These are phyloP conservation scores for Acanthosepion esculentum DNA, from an alignment of 2,888 invertebrate genomes.

Conservation along the genomic window DNA sequence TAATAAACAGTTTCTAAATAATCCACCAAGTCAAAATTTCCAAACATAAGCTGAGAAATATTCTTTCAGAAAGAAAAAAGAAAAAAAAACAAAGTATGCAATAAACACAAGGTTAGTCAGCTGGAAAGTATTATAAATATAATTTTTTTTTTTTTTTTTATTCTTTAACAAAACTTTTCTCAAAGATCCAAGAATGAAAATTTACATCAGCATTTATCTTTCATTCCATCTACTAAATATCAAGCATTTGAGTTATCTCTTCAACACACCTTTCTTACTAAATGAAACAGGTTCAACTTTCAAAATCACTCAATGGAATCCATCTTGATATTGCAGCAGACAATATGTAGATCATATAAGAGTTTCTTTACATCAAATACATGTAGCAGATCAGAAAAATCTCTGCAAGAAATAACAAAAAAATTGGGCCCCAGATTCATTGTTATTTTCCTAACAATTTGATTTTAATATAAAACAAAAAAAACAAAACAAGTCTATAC, in stretches of 20 bases:
- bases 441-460: not conserved
- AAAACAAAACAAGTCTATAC: not conserved
- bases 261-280: not conserved
- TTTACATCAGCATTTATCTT: not conserved
- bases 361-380: not conserved
- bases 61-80: too few relatives aligned
- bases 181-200: not conserved
- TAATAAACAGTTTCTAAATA: too few relatives aligned
- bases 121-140: conserved; percentile 9
- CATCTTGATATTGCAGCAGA: not conserved
- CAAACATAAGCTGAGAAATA: too few relatives aligned
- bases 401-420: not conserved
- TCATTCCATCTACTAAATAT: not conserved
- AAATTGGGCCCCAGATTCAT: not conserved
- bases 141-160: not conserved
- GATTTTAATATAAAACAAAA: not conserved
- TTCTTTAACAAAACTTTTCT: not conserved
- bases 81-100: too few relatives aligned
- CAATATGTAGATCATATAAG: not conserved
- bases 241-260: not conserved
- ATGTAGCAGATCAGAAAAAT: not conserved
- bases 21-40: too few relatives aligned
- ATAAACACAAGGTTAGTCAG: not conserved
- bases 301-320: not conserved
- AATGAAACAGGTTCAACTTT: not conserved